Percentiles rank a stretch among this genome's conserved stretches.
phyloP scores from a whole-genome alignment of 2,113 vertebrate species.

The Poeciliopsis occidentalis region DNA sequence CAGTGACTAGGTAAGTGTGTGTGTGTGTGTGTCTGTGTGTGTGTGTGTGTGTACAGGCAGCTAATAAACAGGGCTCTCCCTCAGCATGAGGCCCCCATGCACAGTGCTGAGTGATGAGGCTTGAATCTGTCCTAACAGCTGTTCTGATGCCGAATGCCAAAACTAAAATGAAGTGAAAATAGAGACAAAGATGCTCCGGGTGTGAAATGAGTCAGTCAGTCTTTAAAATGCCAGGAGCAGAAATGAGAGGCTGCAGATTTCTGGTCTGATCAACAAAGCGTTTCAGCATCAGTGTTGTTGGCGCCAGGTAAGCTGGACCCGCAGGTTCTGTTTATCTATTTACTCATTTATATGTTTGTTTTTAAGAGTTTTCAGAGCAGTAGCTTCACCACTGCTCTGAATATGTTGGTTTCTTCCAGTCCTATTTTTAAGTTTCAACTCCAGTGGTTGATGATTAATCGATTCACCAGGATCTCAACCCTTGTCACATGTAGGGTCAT shows the following conservation, averaged over 20 bases:
- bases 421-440: no score
- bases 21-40: not conserved
- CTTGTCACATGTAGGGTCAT: no score
- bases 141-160: constrained; percentile 39
- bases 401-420: no score
- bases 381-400: no score
- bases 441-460: no score
- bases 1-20: constrained; percentile 16
- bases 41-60: not conserved
- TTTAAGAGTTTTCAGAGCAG: no score
- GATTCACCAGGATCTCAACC: no score
- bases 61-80: constrained; percentile 28
- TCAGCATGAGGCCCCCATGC: constrained; percentile 23
- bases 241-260: constrained; percentile 8
- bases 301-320: constrained; percentile 14
- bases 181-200: constrained; percentile 10
- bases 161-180: constrained; percentile 22
- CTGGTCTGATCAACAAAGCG: not conserved
- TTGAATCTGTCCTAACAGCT: constrained; percentile 43
- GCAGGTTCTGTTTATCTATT: constrained; percentile 3
- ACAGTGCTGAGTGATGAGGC: constrained; percentile 40
- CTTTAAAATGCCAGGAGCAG: not conserved
- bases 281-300: not conserved
- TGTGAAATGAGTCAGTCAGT: constrained; percentile 1
- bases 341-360: no score